Evolutionary conservation across 2,888 invertebrate genomes (phyloP).

Genomic region (Laspeyria flexula): DNA sequence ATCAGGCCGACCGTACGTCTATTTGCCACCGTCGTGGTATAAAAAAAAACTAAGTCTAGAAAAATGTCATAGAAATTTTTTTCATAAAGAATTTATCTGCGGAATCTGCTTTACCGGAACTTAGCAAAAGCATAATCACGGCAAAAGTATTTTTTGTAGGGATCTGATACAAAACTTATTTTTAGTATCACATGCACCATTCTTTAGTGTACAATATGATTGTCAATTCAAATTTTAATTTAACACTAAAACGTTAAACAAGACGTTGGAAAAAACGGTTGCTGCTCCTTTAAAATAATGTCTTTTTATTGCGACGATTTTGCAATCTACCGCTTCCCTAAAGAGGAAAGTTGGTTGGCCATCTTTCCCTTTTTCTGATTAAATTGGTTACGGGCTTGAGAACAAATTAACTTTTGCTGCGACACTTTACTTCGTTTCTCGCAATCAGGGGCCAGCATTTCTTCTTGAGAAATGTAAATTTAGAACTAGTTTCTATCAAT

Average conservation of each 20-base stretch:
- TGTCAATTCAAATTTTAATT: not conserved
- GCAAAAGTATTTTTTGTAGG: too few species aligned
- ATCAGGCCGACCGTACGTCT: too few species aligned
- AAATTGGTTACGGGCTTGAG: conserved; percentile 15
- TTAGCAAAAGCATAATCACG: too few species aligned
- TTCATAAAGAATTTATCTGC: too few species aligned
- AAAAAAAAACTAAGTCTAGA: too few species aligned
- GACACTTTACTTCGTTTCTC: not conserved
- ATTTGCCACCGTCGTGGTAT: too few species aligned
- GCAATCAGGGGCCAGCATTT: not conserved
- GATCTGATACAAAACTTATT: too few species aligned
- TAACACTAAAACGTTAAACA: not conserved
- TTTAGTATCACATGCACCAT: too few species aligned
- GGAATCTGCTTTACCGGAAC: too few species aligned
- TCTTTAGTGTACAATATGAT: too few species aligned
- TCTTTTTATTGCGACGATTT: conserved; percentile 8
- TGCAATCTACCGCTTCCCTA: conserved; percentile 6
- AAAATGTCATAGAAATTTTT: too few species aligned
- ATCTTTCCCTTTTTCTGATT: conserved; percentile 13
- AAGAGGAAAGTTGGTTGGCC: not conserved
- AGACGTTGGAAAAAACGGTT: not conserved
- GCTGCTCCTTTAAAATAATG: not conserved
- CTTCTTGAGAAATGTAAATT: not conserved
- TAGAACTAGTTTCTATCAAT: not conserved
- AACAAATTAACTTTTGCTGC: conserved; percentile 6